Conservation (phyloP, 2,888 invertebrate genomes). For the Scaptomyza polygonia region DNA sequence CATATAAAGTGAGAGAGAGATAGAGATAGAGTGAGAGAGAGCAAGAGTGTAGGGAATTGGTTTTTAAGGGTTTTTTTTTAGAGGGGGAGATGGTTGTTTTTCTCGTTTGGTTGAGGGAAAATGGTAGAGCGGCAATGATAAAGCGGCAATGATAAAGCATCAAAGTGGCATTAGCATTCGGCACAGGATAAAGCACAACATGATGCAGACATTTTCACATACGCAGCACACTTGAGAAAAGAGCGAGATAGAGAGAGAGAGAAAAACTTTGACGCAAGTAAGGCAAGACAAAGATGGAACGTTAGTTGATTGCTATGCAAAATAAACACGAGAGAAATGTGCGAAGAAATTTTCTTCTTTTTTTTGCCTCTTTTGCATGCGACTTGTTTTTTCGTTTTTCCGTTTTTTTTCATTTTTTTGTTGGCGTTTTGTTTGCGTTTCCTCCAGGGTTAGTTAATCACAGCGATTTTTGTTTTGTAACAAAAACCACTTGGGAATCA, state of each 20-base stretch:
- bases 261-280: too few relatives aligned
- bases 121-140: conserved; percentile 47
- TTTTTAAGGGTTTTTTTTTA: conserved; percentile 6
- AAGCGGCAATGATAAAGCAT: conserved; percentile 53
- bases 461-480: conserved; percentile 36
- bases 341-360: background rate
- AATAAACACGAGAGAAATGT: background rate
- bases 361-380: conserved; percentile 7
- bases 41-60: background rate
- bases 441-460: conserved; percentile 42
- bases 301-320: conserved; percentile 18
- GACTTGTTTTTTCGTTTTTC: background rate
- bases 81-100: too few relatives aligned
- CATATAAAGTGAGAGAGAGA: background rate
- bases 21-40: background rate
- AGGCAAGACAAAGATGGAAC: background rate
- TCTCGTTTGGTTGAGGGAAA: conserved; percentile 14
- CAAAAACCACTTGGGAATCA: conserved; percentile 32
- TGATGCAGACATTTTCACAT: conserved; percentile 31
- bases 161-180: conserved; percentile 39
- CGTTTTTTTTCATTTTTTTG: too few relatives aligned
- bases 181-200: conserved; percentile 20
- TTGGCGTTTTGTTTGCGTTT: background rate
- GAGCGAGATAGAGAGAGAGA: background rate
- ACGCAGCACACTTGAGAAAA: conserved; percentile 3